phyloP scores from a whole-genome alignment of 1,140 invertebrate genomes.

The Samia ricini region DNA sequence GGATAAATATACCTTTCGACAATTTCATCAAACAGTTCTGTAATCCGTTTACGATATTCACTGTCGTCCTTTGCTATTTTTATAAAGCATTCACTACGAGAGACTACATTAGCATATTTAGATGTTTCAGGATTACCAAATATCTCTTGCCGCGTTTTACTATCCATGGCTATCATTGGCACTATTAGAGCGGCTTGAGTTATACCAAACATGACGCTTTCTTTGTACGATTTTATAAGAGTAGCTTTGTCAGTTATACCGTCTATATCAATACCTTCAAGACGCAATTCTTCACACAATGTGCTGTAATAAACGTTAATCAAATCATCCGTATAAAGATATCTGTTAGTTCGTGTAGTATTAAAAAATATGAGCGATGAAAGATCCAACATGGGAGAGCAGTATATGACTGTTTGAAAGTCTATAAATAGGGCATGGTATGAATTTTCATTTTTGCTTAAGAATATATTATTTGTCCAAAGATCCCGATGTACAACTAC shows the following conservation, averaged over 20 bases:
- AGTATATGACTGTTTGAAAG: constrained; percentile 80
- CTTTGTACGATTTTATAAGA: constrained; percentile 52
- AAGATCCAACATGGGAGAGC: constrained; percentile 74
- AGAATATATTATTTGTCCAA: constrained; percentile 82
- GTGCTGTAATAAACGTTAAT: constrained; percentile 68
- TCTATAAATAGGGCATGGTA: constrained; percentile 78
- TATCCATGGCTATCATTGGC: constrained; percentile 63
- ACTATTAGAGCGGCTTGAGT: constrained; percentile 75
- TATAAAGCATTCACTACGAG: constrained; percentile 68
- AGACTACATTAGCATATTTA: constrained; percentile 59
- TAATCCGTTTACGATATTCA: constrained; percentile 55
- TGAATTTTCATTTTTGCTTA: constrained; percentile 73
- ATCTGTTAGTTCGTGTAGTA: constrained; percentile 63
- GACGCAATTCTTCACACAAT: constrained; percentile 57
- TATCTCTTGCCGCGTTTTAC: constrained; percentile 46
- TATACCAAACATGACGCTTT: constrained; percentile 69
- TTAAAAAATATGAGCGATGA: constrained; percentile 76
- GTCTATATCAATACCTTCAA: constrained; percentile 47
- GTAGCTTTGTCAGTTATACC: constrained; percentile 46
- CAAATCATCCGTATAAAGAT: constrained; percentile 47
- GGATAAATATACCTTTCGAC: constrained; percentile 65
- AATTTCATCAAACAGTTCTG: constrained; percentile 73
- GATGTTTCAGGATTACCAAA: constrained; percentile 56
- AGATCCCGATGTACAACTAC: constrained; percentile 80
- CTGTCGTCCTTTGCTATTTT: constrained; percentile 58